Conservation (phyloP, 2,888 invertebrate species). For the Polydesmus complanatus region DNA sequence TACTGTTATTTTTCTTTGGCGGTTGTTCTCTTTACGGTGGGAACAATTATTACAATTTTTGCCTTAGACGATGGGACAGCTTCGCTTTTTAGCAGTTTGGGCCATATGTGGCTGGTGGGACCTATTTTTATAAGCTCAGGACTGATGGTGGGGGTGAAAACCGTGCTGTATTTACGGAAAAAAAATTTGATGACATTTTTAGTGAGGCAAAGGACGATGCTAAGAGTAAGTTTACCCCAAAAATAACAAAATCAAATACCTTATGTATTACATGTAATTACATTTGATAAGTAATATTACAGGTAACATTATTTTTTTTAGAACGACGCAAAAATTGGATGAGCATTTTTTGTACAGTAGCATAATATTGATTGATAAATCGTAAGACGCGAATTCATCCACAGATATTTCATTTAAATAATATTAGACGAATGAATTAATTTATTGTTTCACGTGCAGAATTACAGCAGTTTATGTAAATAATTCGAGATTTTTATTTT, state of each 20-base stretch:
- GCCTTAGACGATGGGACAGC: conserved; percentile 19
- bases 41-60: conserved; percentile 21
- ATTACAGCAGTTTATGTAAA: too few species aligned
- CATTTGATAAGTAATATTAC: too few species aligned
- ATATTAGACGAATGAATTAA: too few species aligned
- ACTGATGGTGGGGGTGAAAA: conserved; percentile 23
- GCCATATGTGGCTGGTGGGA: conserved; percentile 24
- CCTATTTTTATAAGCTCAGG: conserved; percentile 23
- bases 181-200: conserved; percentile 22
- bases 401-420: too few species aligned
- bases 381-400: too few species aligned
- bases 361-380: too few species aligned
- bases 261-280: background rate
- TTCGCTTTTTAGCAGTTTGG: conserved; percentile 19
- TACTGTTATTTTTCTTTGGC: conserved; percentile 22
- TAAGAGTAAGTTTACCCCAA: conserved; percentile 19
- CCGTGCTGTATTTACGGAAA: conserved; percentile 21
- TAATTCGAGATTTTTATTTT: too few species aligned
- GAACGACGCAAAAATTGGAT: too few species aligned
- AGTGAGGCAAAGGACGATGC: conserved; percentile 20
- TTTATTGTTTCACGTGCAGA: too few species aligned
- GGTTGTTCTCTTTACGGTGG: conserved; percentile 21
- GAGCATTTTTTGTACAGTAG: too few species aligned
- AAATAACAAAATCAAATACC: background rate
- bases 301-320: too few species aligned